Percentiles rank a stretch among this genome's conserved stretches.
phyloP scores from a whole-genome alignment of 2,113 vertebrate genomes.

The Dermatemys mawii region DNA sequence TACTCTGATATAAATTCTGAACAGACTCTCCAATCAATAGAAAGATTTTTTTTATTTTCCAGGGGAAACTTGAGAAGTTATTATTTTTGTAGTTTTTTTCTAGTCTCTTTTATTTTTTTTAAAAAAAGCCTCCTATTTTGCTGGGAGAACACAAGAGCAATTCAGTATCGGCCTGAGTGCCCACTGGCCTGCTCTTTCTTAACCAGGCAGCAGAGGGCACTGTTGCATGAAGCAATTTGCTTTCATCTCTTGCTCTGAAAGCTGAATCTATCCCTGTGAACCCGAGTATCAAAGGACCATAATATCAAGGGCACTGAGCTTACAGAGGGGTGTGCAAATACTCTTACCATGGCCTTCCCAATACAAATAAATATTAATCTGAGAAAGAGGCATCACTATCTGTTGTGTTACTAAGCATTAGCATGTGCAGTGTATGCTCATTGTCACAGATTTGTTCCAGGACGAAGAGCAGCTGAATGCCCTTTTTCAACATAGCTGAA shows the following conservation, averaged over 20 bases:
- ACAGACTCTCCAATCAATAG: background rate
- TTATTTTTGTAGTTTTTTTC: background rate
- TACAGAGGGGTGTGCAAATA: background rate
- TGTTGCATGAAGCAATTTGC: background rate
- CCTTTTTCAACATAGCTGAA: fast-evolving
- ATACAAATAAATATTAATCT: background rate
- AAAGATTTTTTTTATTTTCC: background rate
- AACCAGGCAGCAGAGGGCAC: background rate
- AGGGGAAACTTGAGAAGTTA: background rate
- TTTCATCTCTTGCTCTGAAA: background rate
- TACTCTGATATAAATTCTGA: background rate
- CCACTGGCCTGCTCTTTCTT: background rate
- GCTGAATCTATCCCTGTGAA: background rate
- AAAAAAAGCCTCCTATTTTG: background rate
- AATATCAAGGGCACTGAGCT: background rate
- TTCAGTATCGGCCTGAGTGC: background rate
- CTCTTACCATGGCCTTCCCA: background rate
- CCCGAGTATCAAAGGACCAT: background rate
- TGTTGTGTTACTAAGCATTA: background rate
- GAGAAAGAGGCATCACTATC: background rate
- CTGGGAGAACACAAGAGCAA: background rate
- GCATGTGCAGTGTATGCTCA: background rate
- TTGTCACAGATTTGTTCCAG: background rate
- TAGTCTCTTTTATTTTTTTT: background rate
- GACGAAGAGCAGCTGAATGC: background rate